phyloP scores from a whole-genome alignment of 2,113 vertebrate species.

The Regulus satrapa region DNA sequence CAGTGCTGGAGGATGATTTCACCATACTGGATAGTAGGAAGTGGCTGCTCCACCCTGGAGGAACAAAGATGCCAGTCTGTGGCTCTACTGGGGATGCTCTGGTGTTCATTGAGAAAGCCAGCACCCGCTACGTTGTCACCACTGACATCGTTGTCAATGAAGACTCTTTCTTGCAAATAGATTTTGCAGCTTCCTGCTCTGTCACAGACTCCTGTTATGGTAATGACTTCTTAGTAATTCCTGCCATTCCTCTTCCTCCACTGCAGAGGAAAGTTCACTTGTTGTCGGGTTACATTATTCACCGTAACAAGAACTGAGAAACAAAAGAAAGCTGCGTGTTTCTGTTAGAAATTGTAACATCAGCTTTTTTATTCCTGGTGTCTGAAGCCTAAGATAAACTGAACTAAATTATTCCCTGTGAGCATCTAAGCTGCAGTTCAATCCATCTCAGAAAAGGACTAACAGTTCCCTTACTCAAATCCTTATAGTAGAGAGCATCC shows the following conservation, averaged over 20 bases:
- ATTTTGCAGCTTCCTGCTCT: slow-evolving; percentile 97
- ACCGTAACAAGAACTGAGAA: neutral
- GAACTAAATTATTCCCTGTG: neutral
- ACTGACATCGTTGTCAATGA: slow-evolving; percentile 92
- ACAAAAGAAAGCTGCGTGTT: neutral
- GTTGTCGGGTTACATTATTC: neutral
- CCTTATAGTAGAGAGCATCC: neutral
- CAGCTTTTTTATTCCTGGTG: neutral
- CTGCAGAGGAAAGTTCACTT: neutral
- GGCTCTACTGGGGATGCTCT: slow-evolving; percentile 92
- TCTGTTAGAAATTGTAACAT: neutral
- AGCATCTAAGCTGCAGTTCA: neutral
- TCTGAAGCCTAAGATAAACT: neutral
- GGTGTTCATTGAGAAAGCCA: slow-evolving; percentile 97
- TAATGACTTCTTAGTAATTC: slow-evolving; percentile 62
- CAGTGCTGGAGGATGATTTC: slow-evolving; percentile 94
- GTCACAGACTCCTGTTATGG: slow-evolving; percentile 97
- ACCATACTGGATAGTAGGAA: slow-evolving; percentile 86
- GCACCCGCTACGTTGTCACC: slow-evolving; percentile 92
- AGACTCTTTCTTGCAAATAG: slow-evolving; percentile 94
- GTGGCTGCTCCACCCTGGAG: slow-evolving; percentile 96
- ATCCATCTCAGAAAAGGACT: neutral
- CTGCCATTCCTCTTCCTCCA: neutral
- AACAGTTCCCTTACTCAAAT: neutral
- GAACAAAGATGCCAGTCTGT: slow-evolving; percentile 95